These are phyloP conservation scores for Strix aluco DNA, from an alignment of 2,113 vertebrate genomes.

Conservation along the genomic window DNA sequence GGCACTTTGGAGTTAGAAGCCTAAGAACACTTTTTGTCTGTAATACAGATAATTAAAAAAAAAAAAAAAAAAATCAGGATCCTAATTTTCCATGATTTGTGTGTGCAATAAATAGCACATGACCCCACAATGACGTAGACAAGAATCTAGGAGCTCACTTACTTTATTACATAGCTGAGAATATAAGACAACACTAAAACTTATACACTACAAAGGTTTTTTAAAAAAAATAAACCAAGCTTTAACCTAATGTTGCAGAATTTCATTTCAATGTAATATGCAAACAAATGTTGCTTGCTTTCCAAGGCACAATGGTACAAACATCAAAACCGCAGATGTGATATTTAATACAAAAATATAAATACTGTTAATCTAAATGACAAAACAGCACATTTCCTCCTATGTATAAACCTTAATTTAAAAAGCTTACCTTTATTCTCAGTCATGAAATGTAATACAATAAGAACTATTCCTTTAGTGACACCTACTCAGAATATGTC, in stretches of 20 bases:
- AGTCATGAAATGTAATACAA: background rate
- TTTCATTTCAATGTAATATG: background rate
- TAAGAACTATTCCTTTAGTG: background rate
- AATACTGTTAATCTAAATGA: background rate
- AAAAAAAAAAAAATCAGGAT: background rate
- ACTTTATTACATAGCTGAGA: background rate
- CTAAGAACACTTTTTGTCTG: background rate
- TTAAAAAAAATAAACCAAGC: background rate
- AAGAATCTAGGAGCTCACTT: background rate
- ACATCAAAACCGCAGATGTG: background rate
- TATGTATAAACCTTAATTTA: background rate
- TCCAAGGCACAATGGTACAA: slow-evolving; percentile 24
- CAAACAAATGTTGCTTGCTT: background rate
- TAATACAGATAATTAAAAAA: background rate
- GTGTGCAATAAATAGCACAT: background rate
- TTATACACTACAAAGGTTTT: background rate
- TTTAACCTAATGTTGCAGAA: background rate
- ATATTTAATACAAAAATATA: slow-evolving; percentile 41
- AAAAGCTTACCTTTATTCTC: background rate
- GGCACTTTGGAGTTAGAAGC: background rate
- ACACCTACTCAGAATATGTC: background rate
- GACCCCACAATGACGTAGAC: background rate
- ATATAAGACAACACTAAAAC: background rate
- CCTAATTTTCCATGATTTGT: background rate
- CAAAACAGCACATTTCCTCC: background rate